Evolutionary conservation across 2,888 invertebrate species (phyloP).

Genomic region (Sinentomon sp.): DNA sequence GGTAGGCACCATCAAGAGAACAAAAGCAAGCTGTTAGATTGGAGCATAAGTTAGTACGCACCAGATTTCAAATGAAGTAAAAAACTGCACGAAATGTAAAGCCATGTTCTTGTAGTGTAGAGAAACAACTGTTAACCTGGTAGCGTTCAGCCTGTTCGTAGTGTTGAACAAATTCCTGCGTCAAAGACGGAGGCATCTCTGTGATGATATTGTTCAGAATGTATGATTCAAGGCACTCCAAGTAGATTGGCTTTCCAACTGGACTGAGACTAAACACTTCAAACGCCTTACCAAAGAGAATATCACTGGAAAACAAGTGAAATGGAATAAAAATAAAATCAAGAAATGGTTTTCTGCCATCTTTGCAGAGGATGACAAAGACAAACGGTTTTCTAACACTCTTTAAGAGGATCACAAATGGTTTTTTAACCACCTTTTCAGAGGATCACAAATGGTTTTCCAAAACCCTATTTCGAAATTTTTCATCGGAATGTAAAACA

Average conservation of each 20-base stretch:
- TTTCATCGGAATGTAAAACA: too few species aligned
- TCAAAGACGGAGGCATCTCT: constrained; percentile 34
- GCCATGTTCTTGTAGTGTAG: too few species aligned
- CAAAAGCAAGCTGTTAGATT: too few species aligned
- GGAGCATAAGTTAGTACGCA: too few species aligned
- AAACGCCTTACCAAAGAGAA: constrained; percentile 34
- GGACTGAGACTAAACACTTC: constrained; percentile 29
- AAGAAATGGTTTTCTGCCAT: constrained; percentile 19
- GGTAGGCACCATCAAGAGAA: too few species aligned
- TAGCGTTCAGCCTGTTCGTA: constrained; percentile 32
- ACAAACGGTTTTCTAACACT: too few species aligned
- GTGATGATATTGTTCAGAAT: constrained; percentile 33
- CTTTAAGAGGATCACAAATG: too few species aligned
- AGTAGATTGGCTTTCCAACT: constrained; percentile 32
- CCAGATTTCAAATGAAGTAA: too few species aligned
- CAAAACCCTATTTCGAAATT: too few species aligned
- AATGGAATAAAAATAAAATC: constrained; percentile 1
- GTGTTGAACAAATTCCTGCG: constrained; percentile 40
- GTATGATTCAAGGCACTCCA: constrained; percentile 39
- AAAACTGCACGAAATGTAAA: too few species aligned
- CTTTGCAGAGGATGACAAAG: constrained; percentile 15
- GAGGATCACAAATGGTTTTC: too few species aligned
- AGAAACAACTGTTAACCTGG: constrained; percentile 18
- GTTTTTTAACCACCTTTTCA: too few species aligned
- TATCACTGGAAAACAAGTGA: constrained; percentile 22